These are phyloP conservation scores for Erebia ligea DNA, from an alignment of 2,888 invertebrate species.

Conservation along the genomic window DNA sequence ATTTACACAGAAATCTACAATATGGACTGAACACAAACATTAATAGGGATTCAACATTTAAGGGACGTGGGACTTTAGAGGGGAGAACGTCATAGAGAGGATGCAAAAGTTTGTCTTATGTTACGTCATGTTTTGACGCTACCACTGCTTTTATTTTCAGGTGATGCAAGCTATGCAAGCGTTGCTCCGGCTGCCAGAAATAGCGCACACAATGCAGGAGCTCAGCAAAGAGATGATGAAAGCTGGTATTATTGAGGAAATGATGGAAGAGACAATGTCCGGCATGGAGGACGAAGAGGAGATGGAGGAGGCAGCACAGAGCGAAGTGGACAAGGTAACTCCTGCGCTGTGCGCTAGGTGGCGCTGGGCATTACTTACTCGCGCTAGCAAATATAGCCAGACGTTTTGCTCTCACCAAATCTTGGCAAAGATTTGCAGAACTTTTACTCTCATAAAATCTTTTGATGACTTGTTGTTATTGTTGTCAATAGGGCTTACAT, in stretches of 20 bases:
- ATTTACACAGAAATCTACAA: no score
- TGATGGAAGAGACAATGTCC: conserved; percentile 99
- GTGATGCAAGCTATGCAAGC: conserved; percentile 98
- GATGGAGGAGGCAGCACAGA: conserved; percentile 97
- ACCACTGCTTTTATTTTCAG: conserved; percentile 53
- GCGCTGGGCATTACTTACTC: neutral
- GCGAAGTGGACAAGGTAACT: conserved; percentile 93
- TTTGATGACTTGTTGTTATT: neutral
- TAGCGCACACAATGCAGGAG: conserved; percentile 98
- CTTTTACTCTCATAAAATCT: neutral
- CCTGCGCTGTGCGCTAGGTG: neutral
- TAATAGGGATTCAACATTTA: no score
- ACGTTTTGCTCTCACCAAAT: neutral
- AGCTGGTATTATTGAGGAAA: conserved; percentile 99
- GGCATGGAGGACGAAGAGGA: conserved; percentile 96
- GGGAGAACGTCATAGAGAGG: no score
- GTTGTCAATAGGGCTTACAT: neutral
- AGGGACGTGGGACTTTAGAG: no score
- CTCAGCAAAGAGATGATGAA: conserved; percentile 99
- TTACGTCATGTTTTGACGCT: no score
- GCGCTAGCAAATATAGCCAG: neutral
- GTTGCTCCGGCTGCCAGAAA: conserved; percentile 94
- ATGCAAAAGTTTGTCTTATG: no score
- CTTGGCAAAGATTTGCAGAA: no score
- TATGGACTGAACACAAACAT: no score